Base-by-base conservation (phyloP, 2,797 vertebrate species). In the Rachycentron canadum region DNA sequence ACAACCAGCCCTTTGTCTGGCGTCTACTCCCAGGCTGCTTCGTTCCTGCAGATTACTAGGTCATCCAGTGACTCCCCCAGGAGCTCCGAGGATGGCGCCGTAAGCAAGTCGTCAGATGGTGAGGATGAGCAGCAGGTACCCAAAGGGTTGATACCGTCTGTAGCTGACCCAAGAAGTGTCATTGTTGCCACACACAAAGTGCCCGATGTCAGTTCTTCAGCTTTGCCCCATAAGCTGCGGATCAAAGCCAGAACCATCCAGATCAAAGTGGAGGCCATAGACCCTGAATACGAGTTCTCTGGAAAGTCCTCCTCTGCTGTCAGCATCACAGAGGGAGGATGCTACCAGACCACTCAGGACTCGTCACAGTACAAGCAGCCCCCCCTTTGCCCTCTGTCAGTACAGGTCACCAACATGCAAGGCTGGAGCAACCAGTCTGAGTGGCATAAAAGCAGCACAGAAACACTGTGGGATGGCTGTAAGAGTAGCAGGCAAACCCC, bases 81-180 rank as follows among this genome's bases (percentile, higher is more conserved):
- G 71, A 98, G 96, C 0, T 99, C 97, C 0, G 98, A 99, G 1
- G 98, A 99, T 0, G 92, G 95, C 0, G 94, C 91, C 0, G 91
- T 97, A 17, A 96, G 97, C 81, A 99, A 99, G 86, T 96, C 95
- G 0, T 99, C 97, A 0, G 97, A 99, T 1, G 97, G 96, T 12
- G 98, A 99, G 88, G 98, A 99, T 0, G 98, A 99, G 81, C 98
- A 99, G 88, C 98, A 97, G 89, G 98, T 99, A 13, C 98, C 98
- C 26, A 98, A 97, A 92, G 97, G 98, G 78, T 94, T 95, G 60
- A 88, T 91, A 45, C 95, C 95, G n/a, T 94, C 95, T 69, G 92
- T 91, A 0, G 90, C 94, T 3, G 96, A 97, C 86, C 95, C 95
- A 5, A 96, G 95, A 80, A 97, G 93, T 17, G 88, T 95, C 59